Evolutionary conservation across 2,797 vertebrate species (phyloP).

Genomic region (Masticophis lateralis): DNA sequence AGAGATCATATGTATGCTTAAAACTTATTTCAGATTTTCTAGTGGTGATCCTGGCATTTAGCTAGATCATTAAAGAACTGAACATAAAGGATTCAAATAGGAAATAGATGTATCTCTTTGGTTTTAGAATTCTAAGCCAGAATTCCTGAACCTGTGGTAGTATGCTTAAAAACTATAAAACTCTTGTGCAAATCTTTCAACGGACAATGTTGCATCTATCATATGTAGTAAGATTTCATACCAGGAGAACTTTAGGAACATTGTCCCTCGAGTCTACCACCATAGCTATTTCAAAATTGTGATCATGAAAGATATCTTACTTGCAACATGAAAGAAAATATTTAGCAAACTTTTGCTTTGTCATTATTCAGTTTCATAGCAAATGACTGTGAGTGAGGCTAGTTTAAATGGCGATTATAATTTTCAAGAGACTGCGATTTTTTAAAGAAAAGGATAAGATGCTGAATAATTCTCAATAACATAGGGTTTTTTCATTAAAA

Average conservation of each 20-base stretch:
- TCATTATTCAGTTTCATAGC: constrained; percentile 21
- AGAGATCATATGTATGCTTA: neutral
- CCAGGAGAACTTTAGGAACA: fast-evolving
- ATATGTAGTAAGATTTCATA: neutral
- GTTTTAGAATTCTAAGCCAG: neutral
- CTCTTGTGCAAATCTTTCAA: neutral
- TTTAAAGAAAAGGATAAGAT: neutral
- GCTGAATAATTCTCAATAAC: neutral
- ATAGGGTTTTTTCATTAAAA: neutral
- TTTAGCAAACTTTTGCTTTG: constrained; percentile 9
- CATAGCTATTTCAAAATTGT: neutral
- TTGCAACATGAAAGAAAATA: neutral
- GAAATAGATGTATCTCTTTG: neutral
- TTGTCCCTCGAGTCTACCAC: neutral
- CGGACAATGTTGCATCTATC: neutral
- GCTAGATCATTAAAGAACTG: neutral
- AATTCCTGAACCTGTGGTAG: neutral
- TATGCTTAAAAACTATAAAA: neutral
- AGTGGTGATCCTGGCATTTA: neutral
- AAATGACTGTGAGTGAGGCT: constrained; percentile 25
- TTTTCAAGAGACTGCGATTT: neutral
- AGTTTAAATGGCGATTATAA: neutral
- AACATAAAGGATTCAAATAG: neutral
- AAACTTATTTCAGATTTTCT: neutral
- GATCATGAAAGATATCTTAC: neutral